Conservation (phyloP, 2,113 vertebrate species). For the Haemorhous mexicanus region DNA sequence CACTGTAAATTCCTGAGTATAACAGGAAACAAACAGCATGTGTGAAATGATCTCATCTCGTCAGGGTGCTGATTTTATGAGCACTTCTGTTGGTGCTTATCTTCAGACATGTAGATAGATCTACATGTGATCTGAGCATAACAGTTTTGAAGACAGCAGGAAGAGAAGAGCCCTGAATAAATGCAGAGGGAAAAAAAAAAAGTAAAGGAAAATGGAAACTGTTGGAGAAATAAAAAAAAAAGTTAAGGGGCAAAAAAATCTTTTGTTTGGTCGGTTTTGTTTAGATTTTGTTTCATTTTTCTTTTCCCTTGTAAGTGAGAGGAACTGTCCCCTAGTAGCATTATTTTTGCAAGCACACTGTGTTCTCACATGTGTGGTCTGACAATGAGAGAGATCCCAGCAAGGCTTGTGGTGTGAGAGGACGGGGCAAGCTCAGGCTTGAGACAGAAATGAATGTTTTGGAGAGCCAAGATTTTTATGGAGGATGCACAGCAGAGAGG, state of each 20-base stretch:
- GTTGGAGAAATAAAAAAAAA: too few species aligned
- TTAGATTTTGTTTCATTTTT: not conserved
- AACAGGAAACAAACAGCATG: slow-evolving; percentile 32
- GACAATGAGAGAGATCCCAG: not conserved
- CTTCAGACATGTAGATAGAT: not conserved
- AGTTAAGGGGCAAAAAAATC: not conserved
- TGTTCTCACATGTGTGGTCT: not conserved
- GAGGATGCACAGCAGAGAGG: not conserved
- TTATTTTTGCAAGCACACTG: not conserved
- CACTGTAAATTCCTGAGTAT: not conserved
- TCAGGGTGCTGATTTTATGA: slow-evolving; percentile 27
- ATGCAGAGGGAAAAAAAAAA: fast-evolving
- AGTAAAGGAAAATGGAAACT: not conserved
- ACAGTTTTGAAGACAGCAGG: not conserved
- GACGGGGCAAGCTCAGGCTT: not conserved
- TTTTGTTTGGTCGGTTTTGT: not conserved
- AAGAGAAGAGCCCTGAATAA: not conserved
- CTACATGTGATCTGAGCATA: not conserved
- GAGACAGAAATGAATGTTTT: not conserved
- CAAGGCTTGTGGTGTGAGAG: not conserved
- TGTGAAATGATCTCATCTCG: slow-evolving; percentile 41
- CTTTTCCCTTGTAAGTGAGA: not conserved
- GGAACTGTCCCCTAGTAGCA: not conserved
- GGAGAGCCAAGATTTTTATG: not conserved
- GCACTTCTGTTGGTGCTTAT: not conserved